A percentile compares a stretch with the other conserved stretches of the same genome.
These are phyloP conservation scores for Agrilus planipennis DNA, from an alignment of 1,140 invertebrate genomes.

Conservation along the genomic window DNA sequence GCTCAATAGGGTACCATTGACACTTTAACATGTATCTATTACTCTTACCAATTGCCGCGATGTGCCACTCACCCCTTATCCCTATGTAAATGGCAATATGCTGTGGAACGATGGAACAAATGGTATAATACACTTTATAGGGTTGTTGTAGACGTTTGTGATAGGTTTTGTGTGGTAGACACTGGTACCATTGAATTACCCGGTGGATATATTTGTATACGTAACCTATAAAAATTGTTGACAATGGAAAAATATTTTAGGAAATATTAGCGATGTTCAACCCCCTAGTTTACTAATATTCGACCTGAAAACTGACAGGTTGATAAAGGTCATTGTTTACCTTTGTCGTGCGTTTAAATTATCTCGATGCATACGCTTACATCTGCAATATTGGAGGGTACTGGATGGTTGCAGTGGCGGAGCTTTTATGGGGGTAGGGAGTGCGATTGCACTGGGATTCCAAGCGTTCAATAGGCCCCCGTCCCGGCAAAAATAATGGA, in stretches of 20 bases:
- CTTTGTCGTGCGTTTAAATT: conserved; percentile 45
- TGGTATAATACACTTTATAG: conserved; percentile 53
- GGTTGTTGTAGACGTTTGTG: conserved; percentile 50
- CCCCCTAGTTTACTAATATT: conserved; percentile 51
- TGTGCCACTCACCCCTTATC: conserved; percentile 47
- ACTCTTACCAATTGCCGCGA: conserved; percentile 30
- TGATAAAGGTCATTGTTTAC: conserved; percentile 33
- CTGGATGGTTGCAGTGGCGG: conserved; percentile 53
- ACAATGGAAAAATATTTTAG: conserved; percentile 24
- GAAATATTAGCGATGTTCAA: conserved; percentile 40
- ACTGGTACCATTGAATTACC: conserved; percentile 48
- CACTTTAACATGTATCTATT: conserved; percentile 48
- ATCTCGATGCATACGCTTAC: conserved; percentile 55
- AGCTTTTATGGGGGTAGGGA: too few relatives aligned
- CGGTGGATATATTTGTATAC: conserved; percentile 24
- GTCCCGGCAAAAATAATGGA: too few relatives aligned
- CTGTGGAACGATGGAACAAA: conserved; percentile 32
- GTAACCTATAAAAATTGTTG: not conserved
- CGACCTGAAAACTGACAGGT: conserved; percentile 45
- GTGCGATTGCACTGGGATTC: too few relatives aligned
- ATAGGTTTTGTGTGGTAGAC: conserved; percentile 62
- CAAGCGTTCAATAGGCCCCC: too few relatives aligned
- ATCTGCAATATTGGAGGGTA: conserved; percentile 56
- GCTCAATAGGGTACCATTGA: conserved; percentile 51
- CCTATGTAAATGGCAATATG: conserved; percentile 43